Conservation (phyloP, 2,113 vertebrate genomes). For the Elaphurus davidianus region DNA sequence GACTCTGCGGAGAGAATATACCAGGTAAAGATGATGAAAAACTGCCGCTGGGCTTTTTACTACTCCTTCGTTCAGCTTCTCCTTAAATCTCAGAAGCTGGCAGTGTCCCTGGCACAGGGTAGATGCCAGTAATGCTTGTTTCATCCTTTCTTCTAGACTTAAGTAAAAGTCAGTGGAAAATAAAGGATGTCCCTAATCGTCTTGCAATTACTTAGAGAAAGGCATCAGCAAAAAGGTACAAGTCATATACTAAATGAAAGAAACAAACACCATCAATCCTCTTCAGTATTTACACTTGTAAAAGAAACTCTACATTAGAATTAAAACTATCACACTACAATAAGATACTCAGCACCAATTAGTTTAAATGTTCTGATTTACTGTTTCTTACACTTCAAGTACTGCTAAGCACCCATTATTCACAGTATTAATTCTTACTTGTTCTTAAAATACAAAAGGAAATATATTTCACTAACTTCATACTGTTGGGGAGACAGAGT, state of each 20-base stretch:
- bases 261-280: neutral
- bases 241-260: neutral
- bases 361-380: neutral
- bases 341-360: neutral
- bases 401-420: neutral
- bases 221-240: neutral
- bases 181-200: neutral
- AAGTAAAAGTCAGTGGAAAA: neutral
- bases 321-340: neutral
- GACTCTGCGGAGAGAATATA: conserved; percentile 82
- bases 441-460: neutral
- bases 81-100: neutral
- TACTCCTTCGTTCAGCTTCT: neutral
- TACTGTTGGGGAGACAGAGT: neutral
- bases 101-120: neutral
- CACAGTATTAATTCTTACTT: neutral
- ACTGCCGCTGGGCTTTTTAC: neutral
- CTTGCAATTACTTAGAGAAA: neutral
- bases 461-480: neutral
- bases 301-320: neutral
- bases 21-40: neutral
- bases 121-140: neutral
- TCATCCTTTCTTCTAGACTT: neutral
- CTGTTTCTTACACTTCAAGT: neutral
- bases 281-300: neutral